phyloP scores from a whole-genome alignment of 1,140 invertebrate genomes.

The Lethocerus indicus region DNA sequence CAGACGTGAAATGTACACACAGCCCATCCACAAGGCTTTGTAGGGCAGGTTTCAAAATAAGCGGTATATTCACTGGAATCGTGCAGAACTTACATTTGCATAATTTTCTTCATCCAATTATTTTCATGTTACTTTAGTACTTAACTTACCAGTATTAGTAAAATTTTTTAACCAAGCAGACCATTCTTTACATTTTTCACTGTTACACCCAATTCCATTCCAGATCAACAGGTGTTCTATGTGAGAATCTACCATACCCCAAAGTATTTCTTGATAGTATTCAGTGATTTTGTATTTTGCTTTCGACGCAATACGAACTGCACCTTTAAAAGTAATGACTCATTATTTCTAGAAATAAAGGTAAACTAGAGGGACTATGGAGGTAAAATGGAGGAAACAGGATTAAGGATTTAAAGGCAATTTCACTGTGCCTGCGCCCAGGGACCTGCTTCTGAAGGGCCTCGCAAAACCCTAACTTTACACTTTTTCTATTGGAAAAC shows the following conservation, averaged over 20 bases:
- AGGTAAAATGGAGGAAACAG: too few relatives aligned
- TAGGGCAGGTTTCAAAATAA: constrained; percentile 42
- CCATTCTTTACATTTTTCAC: constrained; percentile 11
- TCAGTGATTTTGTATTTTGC: constrained; percentile 28
- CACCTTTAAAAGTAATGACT: constrained; percentile 21
- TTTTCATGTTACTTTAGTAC: too few relatives aligned
- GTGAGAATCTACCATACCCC: constrained; percentile 53
- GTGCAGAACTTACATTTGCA: too few relatives aligned
- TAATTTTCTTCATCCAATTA: too few relatives aligned
- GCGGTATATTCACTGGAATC: constrained; percentile 35
- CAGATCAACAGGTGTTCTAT: constrained; percentile 61
- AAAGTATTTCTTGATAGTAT: constrained; percentile 41
- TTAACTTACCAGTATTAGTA: constrained; percentile 1
- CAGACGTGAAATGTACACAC: constrained; percentile 50
- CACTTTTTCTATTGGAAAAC: too few relatives aligned
- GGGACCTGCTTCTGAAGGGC: too few relatives aligned
- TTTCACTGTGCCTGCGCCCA: too few relatives aligned
- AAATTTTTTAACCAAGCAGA: constrained; percentile 8
- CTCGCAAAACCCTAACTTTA: too few relatives aligned
- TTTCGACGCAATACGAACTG: constrained; percentile 25
- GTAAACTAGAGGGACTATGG: too few relatives aligned
- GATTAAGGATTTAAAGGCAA: too few relatives aligned
- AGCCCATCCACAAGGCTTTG: constrained; percentile 55
- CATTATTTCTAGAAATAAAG: too few relatives aligned
- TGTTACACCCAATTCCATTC: constrained; percentile 20